A percentile compares a stretch with the other conserved stretches of the same genome.
phyloP scores from a whole-genome alignment of 2,113 vertebrate species.

The Siniperca chuatsi region DNA sequence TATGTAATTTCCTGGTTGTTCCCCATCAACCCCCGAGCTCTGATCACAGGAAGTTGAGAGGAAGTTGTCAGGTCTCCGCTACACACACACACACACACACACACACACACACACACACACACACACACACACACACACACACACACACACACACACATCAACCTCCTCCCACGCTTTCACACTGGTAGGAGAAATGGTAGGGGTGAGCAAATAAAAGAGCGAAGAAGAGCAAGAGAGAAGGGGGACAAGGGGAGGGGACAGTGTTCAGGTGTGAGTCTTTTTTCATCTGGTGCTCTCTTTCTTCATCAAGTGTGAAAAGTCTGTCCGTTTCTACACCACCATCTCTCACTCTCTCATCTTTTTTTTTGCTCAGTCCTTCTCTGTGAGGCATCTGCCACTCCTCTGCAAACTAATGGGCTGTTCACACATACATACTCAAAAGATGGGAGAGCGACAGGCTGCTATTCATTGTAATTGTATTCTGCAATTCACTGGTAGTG shows the following conservation, averaged over 20 bases:
- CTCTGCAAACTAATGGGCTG: neutral
- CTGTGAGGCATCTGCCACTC: slow-evolving; percentile 30
- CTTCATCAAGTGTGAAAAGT: slow-evolving; percentile 29
- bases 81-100: slow-evolving; percentile 10
- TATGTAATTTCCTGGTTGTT: slow-evolving; percentile 69
- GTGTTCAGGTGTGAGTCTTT: slow-evolving; percentile 37
- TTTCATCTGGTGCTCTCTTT: slow-evolving; percentile 2
- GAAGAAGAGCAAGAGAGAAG: slow-evolving; percentile 4
- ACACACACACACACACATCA: neutral
- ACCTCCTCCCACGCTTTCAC: slow-evolving; percentile 52
- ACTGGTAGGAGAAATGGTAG: slow-evolving; percentile 25
- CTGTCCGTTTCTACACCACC: neutral
- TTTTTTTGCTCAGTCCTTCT: slow-evolving; percentile 3
- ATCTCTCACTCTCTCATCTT: slow-evolving; percentile 20
- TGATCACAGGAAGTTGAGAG: slow-evolving; percentile 78
- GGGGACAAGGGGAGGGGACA: neutral
- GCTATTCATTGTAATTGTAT: slow-evolving; percentile 9
- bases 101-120: slow-evolving; percentile 1
- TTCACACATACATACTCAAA: neutral
- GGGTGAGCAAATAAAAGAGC: slow-evolving; percentile 21
- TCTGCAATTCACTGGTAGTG: neutral
- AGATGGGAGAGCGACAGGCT: neutral
- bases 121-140: slow-evolving; percentile 1
- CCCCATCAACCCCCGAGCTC: slow-evolving; percentile 58
- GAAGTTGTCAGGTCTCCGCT: slow-evolving; percentile 67